phyloP scores from a whole-genome alignment of 2,113 vertebrate genomes.

The Galeopterus variegatus region DNA sequence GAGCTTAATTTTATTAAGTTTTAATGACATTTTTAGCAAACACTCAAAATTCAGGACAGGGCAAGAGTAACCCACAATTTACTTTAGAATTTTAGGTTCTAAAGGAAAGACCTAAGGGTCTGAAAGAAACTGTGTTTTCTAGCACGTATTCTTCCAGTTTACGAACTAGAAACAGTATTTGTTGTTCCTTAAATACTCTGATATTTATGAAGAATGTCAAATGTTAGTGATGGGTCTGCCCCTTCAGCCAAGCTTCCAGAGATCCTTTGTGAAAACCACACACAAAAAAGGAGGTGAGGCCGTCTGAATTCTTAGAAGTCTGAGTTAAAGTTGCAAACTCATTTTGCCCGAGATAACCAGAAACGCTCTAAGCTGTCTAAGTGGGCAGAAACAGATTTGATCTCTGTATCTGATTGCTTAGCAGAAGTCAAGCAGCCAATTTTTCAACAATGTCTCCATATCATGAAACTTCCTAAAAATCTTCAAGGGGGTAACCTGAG shows the following conservation, averaged over 20 bases:
- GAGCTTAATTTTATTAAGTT: neutral
- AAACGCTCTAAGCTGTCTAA: neutral
- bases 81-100: neutral
- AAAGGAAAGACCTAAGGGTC: neutral
- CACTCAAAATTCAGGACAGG: neutral
- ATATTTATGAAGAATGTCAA: neutral
- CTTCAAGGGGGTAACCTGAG: constrained; percentile 70
- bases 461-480: constrained; percentile 73
- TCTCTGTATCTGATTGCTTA: constrained; percentile 68
- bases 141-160: neutral
- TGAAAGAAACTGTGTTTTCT: neutral
- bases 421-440: constrained; percentile 52
- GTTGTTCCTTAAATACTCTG: neutral
- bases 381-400: constrained; percentile 27
- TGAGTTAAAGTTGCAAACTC: constrained; percentile 12
- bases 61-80: neutral
- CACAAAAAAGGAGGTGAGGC: neutral
- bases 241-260: neutral
- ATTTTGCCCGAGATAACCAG: neutral
- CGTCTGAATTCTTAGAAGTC: neutral
- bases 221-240: neutral
- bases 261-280: neutral
- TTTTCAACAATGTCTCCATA: constrained; percentile 69
- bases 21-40: neutral
- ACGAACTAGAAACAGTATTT: neutral